phyloP scores from a whole-genome alignment of 1,140 invertebrate species.

The Probaryconus sp. region DNA sequence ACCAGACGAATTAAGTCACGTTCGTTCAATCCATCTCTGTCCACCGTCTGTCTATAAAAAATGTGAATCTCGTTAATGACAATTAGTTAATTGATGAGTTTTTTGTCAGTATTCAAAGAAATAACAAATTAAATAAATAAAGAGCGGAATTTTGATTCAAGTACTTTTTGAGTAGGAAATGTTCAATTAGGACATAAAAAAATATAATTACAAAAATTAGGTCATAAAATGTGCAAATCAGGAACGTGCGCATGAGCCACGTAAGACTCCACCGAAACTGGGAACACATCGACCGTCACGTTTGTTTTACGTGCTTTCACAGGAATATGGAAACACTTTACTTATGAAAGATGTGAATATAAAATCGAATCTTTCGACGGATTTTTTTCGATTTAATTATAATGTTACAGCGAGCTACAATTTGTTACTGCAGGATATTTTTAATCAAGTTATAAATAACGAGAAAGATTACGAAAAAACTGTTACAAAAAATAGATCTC shows the following conservation, averaged over 20 bases:
- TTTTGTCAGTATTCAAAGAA: too few relatives aligned
- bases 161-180: neutral
- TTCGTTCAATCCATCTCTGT: too few relatives aligned
- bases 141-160: neutral
- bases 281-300: constrained; percentile 25
- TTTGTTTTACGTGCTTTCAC: constrained; percentile 24
- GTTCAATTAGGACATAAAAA: constrained; percentile 12
- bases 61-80: too few relatives aligned
- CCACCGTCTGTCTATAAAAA: too few relatives aligned
- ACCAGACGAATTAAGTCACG: too few relatives aligned
- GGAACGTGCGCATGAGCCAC: constrained; percentile 22
- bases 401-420: too few relatives aligned
- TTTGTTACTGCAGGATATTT: too few relatives aligned
- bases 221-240: constrained; percentile 30
- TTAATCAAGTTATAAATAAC: too few relatives aligned
- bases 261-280: constrained; percentile 11
- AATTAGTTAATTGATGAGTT: too few relatives aligned
- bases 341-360: constrained; percentile 5
- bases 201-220: constrained; percentile 27
- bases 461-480: too few relatives aligned
- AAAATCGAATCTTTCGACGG: neutral
- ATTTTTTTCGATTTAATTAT: neutral
- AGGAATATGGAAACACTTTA: constrained; percentile 7
- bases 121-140: too few relatives aligned
- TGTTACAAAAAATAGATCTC: too few relatives aligned